Conservation (phyloP, 2,113 vertebrate genomes). For the Chamaetylas fuelleborni region DNA sequence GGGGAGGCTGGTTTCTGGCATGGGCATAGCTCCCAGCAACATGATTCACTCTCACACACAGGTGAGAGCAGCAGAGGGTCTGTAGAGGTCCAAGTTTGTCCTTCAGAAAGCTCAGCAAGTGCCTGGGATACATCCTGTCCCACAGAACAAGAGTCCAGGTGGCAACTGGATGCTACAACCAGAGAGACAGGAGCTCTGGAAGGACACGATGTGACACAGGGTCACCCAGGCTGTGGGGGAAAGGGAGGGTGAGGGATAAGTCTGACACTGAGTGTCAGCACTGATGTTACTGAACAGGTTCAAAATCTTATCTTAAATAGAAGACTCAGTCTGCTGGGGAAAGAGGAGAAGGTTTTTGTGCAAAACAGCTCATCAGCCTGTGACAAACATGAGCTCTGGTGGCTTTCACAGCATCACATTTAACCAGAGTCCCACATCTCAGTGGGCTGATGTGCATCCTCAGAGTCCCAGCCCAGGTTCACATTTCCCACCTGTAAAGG, state of each 20-base stretch:
- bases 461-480: neutral
- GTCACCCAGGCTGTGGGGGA: neutral
- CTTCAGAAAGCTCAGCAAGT: neutral
- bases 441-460: neutral
- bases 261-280: neutral
- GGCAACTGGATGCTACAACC: neutral
- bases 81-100: neutral
- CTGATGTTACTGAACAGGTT: neutral
- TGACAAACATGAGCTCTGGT: neutral
- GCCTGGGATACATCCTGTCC: neutral
- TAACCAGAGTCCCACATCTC: neutral
- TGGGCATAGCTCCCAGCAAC: neutral
- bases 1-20: neutral
- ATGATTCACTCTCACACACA: accelerated
- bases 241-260: neutral
- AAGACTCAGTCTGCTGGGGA: neutral
- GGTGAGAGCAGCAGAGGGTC: neutral
- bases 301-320: neutral
- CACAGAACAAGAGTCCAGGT: neutral
- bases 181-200: neutral
- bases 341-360: neutral
- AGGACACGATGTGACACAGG: neutral
- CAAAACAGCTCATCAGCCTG: conserved; percentile 16
- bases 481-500: neutral
- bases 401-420: conserved; percentile 15